Conservation (phyloP, 2,113 vertebrate species). For the Phodopus roborovskii region DNA sequence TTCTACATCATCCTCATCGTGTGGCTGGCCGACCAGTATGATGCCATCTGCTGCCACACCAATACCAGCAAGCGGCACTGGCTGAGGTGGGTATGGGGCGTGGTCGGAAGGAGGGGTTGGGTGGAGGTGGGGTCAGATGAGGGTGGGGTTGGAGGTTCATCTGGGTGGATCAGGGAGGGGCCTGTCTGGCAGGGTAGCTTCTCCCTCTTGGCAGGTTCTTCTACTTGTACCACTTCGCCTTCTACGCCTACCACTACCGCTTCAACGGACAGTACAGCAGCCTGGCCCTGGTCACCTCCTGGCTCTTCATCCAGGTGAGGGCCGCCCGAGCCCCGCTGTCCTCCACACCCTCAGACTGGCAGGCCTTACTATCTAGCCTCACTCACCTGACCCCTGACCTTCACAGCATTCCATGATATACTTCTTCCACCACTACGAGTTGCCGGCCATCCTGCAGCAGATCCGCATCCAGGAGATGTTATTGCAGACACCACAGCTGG, state of each 20-base stretch:
- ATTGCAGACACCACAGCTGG: slow-evolving; percentile 94
- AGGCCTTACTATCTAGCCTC: not conserved
- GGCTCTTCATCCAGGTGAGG: slow-evolving; percentile 98
- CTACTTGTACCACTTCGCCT: slow-evolving; percentile 98
- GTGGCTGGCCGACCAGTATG: slow-evolving; percentile 98
- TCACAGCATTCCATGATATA: slow-evolving; percentile 98
- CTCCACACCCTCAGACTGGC: not conserved
- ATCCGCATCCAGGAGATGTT: slow-evolving; percentile 98
- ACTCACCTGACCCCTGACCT: not conserved
- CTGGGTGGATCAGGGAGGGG: slow-evolving; percentile 48
- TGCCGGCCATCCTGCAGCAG: slow-evolving; percentile 98
- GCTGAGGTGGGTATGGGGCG: slow-evolving; percentile 90
- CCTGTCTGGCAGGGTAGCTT: not conserved
- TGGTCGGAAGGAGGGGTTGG: not conserved
- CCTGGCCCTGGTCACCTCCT: slow-evolving; percentile 96
- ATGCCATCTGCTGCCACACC: slow-evolving; percentile 98
- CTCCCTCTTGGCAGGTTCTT: slow-evolving; percentile 91
- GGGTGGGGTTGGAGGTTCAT: not conserved
- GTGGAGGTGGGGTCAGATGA: not conserved
- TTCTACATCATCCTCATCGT: slow-evolving; percentile 99
- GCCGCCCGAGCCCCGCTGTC: not conserved
- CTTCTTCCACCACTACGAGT: slow-evolving; percentile 99
- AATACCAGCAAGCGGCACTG: slow-evolving; percentile 98
- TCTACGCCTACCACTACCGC: slow-evolving; percentile 98
- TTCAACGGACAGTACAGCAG: slow-evolving; percentile 99